phyloP scores from a whole-genome alignment of 2,888 invertebrate species.

The Eupithecia pulchellata region DNA sequence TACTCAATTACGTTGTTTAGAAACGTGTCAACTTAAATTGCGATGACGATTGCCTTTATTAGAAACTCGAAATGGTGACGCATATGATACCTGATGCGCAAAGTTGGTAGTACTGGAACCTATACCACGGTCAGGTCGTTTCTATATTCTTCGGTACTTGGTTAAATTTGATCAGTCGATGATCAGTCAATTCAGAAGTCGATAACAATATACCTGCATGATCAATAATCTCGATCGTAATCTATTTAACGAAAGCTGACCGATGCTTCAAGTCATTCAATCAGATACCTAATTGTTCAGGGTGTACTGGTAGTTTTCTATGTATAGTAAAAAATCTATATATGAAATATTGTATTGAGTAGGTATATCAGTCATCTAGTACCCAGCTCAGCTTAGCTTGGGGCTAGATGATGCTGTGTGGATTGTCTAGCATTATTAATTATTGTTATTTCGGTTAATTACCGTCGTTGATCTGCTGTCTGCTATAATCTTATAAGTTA shows the following conservation, averaged over 20 bases:
- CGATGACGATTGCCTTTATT: constrained; percentile 10
- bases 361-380: too few relatives aligned
- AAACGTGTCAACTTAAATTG: constrained; percentile 16
- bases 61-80: background rate
- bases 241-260: too few relatives aligned
- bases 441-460: too few relatives aligned
- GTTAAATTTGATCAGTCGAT: background rate
- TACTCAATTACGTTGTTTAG: constrained; percentile 45
- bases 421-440: too few relatives aligned
- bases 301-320: too few relatives aligned
- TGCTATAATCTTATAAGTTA: background rate
- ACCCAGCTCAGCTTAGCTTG: too few relatives aligned
- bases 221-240: too few relatives aligned
- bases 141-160: background rate
- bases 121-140: background rate
- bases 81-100: background rate
- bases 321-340: too few relatives aligned
- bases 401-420: too few relatives aligned
- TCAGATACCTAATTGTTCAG: too few relatives aligned
- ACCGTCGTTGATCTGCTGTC: background rate
- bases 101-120: background rate
- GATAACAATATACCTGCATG: background rate
- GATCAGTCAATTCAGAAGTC: background rate
- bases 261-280: too few relatives aligned
- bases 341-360: too few relatives aligned